Conservation (phyloP, 2,888 invertebrate genomes). For the Timandra comae region DNA sequence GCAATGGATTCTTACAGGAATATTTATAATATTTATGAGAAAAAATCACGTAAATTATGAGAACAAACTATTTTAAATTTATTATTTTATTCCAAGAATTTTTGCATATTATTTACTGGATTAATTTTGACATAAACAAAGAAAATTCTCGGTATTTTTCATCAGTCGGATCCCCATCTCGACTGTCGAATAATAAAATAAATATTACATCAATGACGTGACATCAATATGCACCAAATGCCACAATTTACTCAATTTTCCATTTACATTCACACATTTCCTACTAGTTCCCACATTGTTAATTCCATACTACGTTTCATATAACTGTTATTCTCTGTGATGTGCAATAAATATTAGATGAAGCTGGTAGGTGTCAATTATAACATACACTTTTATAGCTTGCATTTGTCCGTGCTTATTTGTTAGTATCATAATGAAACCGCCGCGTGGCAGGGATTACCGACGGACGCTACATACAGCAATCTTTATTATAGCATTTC, state of each 20-base stretch:
- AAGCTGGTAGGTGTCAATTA: conserved; percentile 56
- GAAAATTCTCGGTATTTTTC: too few species aligned
- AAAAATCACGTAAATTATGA: too few species aligned
- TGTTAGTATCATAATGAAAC: conserved; percentile 62
- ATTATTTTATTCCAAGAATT: too few species aligned
- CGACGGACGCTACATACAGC: conserved; percentile 34
- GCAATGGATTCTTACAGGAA: too few species aligned
- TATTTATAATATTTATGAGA: too few species aligned
- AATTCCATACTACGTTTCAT: conserved; percentile 46
- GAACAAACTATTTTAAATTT: too few species aligned
- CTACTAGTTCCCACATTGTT: conserved; percentile 44
- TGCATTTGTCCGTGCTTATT: conserved; percentile 67
- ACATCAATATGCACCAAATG: conserved; percentile 5
- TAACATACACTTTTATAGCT: conserved; percentile 42
- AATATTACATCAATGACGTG: background rate
- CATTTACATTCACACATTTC: conserved; percentile 37
- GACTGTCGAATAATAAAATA: background rate
- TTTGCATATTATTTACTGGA: too few species aligned
- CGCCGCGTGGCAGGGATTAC: conserved; percentile 65
- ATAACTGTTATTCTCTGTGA: conserved; percentile 56
- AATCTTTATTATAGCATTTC: conserved; percentile 36
- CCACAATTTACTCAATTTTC: conserved; percentile 32
- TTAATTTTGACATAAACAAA: too few species aligned
- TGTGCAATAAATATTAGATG: conserved; percentile 69
- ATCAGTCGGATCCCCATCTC: too few species aligned